Evolutionary conservation across 2,797 vertebrate species (phyloP).

Genomic region (Falco novaeseelandiae): DNA sequence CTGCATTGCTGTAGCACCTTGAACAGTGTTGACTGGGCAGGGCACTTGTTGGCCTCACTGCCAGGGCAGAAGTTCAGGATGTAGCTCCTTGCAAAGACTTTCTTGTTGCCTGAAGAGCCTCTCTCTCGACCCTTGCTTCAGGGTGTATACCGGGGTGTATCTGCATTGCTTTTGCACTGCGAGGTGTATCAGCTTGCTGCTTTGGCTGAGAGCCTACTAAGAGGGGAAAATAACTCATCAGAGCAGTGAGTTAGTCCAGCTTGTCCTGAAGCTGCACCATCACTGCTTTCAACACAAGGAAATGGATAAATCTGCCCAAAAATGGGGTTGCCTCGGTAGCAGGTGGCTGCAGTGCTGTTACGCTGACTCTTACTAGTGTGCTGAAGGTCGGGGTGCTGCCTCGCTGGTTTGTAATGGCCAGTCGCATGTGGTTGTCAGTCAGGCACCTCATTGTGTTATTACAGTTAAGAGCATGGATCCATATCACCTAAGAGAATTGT

Average conservation of each 20-base stretch:
- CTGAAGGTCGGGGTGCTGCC: neutral
- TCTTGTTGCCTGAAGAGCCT: neutral
- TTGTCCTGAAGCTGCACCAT: neutral
- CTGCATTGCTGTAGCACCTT: neutral
- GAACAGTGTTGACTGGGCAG: neutral
- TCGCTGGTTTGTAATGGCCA: rapidly evolving
- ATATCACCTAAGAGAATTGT: neutral
- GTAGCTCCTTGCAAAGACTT: neutral
- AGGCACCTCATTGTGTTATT: neutral
- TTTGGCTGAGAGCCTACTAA: neutral
- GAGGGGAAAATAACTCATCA: too few relatives aligned
- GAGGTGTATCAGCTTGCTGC: neutral
- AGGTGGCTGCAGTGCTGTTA: neutral
- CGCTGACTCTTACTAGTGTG: too few relatives aligned
- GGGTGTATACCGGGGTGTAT: rapidly evolving
- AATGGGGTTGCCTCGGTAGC: neutral
- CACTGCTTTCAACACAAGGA: rapidly evolving
- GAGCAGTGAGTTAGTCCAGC: neutral
- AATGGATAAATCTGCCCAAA: neutral
- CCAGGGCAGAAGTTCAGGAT: neutral
- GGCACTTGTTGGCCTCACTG: too few relatives aligned
- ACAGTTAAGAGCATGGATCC: neutral
- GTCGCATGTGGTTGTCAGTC: neutral
- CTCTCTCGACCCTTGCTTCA: neutral
- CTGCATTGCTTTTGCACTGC: neutral